These are phyloP conservation scores for Mnemiopsis leidyi DNA, from an alignment of 37 sponge, comb jelly and placozoan species.

Conservation along the genomic window DNA sequence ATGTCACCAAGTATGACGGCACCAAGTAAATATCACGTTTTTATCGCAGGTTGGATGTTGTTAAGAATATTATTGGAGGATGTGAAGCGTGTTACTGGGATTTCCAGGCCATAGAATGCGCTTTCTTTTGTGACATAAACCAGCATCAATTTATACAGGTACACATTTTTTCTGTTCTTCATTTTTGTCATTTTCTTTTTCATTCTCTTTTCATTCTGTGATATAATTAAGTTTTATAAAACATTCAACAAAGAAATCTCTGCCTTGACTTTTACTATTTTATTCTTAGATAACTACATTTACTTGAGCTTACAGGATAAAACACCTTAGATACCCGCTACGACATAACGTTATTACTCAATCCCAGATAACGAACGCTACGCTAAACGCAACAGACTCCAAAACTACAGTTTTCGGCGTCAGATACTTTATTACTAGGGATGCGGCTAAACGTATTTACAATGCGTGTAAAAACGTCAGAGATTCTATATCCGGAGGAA, in stretches of 20 bases:
- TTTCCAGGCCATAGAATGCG: slow-evolving; percentile 46
- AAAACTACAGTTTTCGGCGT: background rate
- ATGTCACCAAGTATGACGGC: too few species aligned
- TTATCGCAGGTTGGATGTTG: background rate
- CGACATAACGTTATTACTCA: too few species aligned
- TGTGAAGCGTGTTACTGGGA: slow-evolving; percentile 49
- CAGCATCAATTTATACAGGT: slow-evolving; percentile 40
- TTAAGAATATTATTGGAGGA: background rate
- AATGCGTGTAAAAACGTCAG: slow-evolving; percentile 23
- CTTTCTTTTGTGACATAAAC: slow-evolving; percentile 20
- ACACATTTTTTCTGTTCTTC: background rate
- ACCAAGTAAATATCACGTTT: too few species aligned
- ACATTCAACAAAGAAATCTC: too few species aligned
- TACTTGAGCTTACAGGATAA: too few species aligned
- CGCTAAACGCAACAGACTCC: background rate
- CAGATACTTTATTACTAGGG: slow-evolving; percentile 28
- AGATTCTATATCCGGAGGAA: slow-evolving; percentile 49
- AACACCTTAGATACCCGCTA: too few species aligned
- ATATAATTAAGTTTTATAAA: too few species aligned
- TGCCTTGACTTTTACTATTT: too few species aligned
- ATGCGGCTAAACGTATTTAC: slow-evolving; percentile 9
- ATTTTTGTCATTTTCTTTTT: too few species aligned
- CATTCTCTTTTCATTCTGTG: too few species aligned
- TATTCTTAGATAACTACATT: too few species aligned
- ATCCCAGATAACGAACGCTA: background rate